Evolutionary conservation across 2,113 vertebrate species (phyloP).

Genomic region (Mobula hypostoma): DNA sequence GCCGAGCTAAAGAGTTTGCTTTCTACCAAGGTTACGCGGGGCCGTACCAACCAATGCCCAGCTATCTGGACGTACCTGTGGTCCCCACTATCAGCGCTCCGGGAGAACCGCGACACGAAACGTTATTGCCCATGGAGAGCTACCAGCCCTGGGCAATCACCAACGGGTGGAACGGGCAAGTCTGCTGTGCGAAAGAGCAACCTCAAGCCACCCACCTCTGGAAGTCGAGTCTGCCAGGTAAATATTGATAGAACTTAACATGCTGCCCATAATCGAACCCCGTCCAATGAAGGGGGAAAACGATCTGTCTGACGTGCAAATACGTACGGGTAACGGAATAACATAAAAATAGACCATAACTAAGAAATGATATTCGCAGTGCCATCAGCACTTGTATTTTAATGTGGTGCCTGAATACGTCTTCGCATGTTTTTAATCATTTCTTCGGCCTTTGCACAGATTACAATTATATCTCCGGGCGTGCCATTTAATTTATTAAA

Average conservation of each 20-base stretch:
- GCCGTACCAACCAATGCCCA: slow-evolving; percentile 86
- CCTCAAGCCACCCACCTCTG: slow-evolving; percentile 83
- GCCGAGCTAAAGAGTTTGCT: slow-evolving; percentile 89
- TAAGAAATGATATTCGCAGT: neutral
- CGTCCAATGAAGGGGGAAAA: neutral
- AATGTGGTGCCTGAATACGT: neutral
- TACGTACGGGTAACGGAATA: neutral
- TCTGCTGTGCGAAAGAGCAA: slow-evolving; percentile 96
- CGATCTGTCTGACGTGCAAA: neutral
- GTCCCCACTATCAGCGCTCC: slow-evolving; percentile 80
- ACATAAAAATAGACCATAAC: neutral
- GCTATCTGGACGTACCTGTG: slow-evolving; percentile 91
- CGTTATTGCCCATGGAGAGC: slow-evolving; percentile 86
- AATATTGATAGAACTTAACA: slow-evolving; percentile 34
- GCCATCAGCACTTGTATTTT: neutral
- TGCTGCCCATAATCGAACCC: neutral
- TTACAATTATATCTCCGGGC: neutral
- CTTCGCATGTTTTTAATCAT: neutral
- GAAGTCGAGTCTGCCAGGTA: slow-evolving; percentile 92
- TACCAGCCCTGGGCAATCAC: slow-evolving; percentile 95
- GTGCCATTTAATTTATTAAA: neutral
- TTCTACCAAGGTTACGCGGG: slow-evolving; percentile 92
- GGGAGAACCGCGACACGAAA: slow-evolving; percentile 81
- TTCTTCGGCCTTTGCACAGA: neutral
- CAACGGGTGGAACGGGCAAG: slow-evolving; percentile 92